Evolutionary conservation across 2,113 vertebrate genomes (phyloP).

Genomic region (Cacatua alba): DNA sequence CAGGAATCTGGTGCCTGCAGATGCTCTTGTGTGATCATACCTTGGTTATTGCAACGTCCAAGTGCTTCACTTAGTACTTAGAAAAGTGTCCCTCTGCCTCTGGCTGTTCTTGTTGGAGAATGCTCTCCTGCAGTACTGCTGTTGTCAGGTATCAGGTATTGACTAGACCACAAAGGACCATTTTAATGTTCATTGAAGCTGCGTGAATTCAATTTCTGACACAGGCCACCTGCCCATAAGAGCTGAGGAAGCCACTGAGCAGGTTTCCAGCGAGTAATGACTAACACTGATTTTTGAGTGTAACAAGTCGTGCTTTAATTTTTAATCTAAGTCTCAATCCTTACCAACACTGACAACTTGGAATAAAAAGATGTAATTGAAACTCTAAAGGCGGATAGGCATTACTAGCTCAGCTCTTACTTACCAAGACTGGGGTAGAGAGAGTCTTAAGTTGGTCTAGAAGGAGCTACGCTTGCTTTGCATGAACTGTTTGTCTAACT

Average conservation of each 20-base stretch:
- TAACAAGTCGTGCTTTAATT: rapidly evolving
- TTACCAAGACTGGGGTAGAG: neutral
- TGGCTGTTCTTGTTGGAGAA: neutral
- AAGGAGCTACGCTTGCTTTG: neutral
- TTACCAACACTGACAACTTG: neutral
- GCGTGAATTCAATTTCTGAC: neutral
- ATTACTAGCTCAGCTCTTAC: neutral
- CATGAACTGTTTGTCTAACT: neutral
- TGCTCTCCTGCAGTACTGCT: neutral
- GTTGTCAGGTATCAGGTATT: neutral
- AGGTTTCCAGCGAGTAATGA: neutral
- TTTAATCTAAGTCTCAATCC: neutral
- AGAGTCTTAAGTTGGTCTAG: neutral
- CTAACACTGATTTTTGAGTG: neutral
- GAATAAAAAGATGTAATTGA: neutral
- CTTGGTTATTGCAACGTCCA: neutral
- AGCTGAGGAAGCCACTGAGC: neutral
- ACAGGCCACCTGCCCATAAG: neutral
- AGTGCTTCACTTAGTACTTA: neutral
- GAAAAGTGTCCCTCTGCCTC: neutral
- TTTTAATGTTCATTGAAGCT: neutral
- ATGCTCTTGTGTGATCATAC: neutral
- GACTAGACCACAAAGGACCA: neutral
- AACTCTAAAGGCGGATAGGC: neutral
- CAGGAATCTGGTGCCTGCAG: neutral